Conservation (phyloP, 2,797 vertebrate species). For the Moxostoma hubbsi region DNA sequence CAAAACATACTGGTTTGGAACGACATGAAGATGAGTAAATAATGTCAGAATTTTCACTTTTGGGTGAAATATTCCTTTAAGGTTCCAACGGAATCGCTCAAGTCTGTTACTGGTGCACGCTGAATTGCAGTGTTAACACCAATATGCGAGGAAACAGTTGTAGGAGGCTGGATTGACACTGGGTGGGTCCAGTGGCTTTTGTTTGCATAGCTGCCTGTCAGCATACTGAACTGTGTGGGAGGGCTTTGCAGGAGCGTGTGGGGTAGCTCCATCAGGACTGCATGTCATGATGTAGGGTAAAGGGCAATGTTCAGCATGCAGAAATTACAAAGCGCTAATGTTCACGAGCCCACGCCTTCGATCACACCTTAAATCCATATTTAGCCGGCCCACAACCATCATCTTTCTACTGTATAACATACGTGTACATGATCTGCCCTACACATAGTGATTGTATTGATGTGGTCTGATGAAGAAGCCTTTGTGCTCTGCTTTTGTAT, state of each 20-base stretch:
- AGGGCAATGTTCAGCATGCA: slow-evolving; percentile 49
- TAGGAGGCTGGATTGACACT: slow-evolving; percentile 51
- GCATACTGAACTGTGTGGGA: slow-evolving; percentile 51
- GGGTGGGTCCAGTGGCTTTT: slow-evolving; percentile 60
- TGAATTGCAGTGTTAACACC: slow-evolving; percentile 27
- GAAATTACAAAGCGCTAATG: slow-evolving; percentile 43
- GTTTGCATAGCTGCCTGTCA: slow-evolving; percentile 64
- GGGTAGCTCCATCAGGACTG: slow-evolving; percentile 51
- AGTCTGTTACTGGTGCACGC: not conserved
- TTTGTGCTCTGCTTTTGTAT: slow-evolving; percentile 47
- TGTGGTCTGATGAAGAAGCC: slow-evolving; percentile 45
- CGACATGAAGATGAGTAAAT: too few relatives aligned
- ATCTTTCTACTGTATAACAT: slow-evolving; percentile 18
- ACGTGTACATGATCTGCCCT: not conserved
- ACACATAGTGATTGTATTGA: slow-evolving; percentile 21
- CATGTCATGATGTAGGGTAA: slow-evolving; percentile 54
- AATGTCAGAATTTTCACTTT: too few relatives aligned
- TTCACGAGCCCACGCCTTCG: slow-evolving; percentile 45
- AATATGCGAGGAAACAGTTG: slow-evolving; percentile 42
- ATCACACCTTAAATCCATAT: slow-evolving; percentile 51
- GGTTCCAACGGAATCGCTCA: not conserved
- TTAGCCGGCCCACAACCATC: slow-evolving; percentile 14
- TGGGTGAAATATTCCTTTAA: not conserved
- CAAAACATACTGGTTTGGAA: too few relatives aligned
- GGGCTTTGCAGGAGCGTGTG: slow-evolving; percentile 48